Base-by-base conservation (phyloP, 1,140 invertebrate species). In the Elysia chlorotica region DNA sequence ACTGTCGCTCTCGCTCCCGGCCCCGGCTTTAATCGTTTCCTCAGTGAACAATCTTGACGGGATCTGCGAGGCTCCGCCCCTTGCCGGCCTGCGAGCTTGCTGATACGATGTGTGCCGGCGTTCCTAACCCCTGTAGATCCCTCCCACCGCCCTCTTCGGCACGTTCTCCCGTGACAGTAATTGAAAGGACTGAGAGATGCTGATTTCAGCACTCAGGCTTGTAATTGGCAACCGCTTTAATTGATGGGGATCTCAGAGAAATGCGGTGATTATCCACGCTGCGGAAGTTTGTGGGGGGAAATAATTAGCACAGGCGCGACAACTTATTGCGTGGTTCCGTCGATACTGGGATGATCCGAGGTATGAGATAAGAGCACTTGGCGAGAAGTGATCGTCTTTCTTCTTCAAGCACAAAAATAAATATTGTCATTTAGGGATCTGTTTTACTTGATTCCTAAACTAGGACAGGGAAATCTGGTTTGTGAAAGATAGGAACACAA, bases 161-260 rank as follows among this genome's bases (percentile, higher is more conserved):
- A 71, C 59, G 25, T 48, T 71, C 37, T 48, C 35, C 21, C 48
- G n/a, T 71, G 69, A 62, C 59, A 71, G 69, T 71, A 71, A 71
- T 71, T 71, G 69, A 71, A 71, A 71, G 69, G n/a, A n/a, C 57
- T 33, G 37, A 37, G 30, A 33, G 57, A 56, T 62, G 63, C 63
- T 71, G 63, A 71, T 71, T 62, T 71, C 69, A n/a, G n/a, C 56
- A 62, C 69, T 56, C 59, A 25, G 30, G 33, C 54, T 53, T 38
- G 17, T 71, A 71, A 71, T 71, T 71, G 69, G 69, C 69, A 62
- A 41, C 21, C 38, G 36, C 2, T 63, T 63, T 71, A 71, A 71
- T 71, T 61, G 69, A 62, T 62, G 59, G 38, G 57, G 69, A 33
- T 71, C 41, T 48, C 30, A 23, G 33, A 33, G 25, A 61, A 28